phyloP scores from a whole-genome alignment of 2,888 invertebrate genomes.

The Scaptomyza parva region DNA sequence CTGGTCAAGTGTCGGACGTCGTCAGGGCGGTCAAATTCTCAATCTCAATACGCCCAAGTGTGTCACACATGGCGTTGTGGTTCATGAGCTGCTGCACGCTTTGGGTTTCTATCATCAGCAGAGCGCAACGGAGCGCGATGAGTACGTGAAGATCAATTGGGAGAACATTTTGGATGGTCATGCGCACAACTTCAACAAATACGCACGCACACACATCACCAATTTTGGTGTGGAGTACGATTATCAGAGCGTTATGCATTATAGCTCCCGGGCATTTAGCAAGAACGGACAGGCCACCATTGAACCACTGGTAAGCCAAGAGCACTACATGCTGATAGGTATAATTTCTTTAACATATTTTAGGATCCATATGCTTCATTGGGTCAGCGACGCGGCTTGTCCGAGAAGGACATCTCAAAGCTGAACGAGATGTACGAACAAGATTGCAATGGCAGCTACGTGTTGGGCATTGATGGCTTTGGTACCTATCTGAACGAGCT shows the following conservation, averaged over 20 bases:
- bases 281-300: conserved; percentile 89
- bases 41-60: conserved; percentile 87
- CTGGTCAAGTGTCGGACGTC: conserved; percentile 88
- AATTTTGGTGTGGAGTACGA: conserved; percentile 89
- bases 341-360: neutral
- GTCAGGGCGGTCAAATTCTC: conserved; percentile 87
- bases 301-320: conserved; percentile 85
- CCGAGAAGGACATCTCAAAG: conserved; percentile 86
- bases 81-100: conserved; percentile 92
- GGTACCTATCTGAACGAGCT: conserved; percentile 73
- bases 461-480: conserved; percentile 69
- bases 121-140: conserved; percentile 91
- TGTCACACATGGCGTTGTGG: conserved; percentile 88
- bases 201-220: conserved; percentile 87
- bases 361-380: conserved; percentile 85
- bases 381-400: conserved; percentile 86
- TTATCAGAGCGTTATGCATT: conserved; percentile 91
- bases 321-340: neutral
- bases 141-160: conserved; percentile 90
- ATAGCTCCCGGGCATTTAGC: conserved; percentile 88
- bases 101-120: conserved; percentile 94
- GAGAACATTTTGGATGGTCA: conserved; percentile 87
- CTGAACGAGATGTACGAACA: conserved; percentile 86
- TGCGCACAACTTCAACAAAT: conserved; percentile 88
- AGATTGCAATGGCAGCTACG: conserved; percentile 75